Percentiles rank a stretch among this genome's conserved stretches.
Conservation (phyloP, 2,113 vertebrate species). For the Scatophagus argus region DNA sequence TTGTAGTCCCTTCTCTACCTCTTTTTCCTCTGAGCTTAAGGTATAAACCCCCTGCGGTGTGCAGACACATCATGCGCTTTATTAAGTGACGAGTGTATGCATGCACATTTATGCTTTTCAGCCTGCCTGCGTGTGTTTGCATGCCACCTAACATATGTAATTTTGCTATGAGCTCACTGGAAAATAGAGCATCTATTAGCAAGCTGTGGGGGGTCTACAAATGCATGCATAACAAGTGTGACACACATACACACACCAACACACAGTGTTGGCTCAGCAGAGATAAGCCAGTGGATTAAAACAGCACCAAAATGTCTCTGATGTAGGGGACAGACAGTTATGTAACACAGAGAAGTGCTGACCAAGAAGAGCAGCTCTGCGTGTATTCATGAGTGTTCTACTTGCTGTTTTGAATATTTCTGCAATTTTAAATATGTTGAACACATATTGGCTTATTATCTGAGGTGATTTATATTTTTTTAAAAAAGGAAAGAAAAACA, state of each 20-base stretch:
- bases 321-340: slow-evolving; percentile 65
- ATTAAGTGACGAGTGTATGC: neutral
- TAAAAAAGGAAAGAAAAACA: no score
- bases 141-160: slow-evolving; percentile 23
- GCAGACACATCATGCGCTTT: slow-evolving; percentile 5
- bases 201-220: slow-evolving; percentile 41
- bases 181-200: slow-evolving; percentile 49
- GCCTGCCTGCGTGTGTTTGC: slow-evolving; percentile 24
- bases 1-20: neutral
- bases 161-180: slow-evolving; percentile 31
- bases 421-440: neutral
- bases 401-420: slow-evolving; percentile 9
- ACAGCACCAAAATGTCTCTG: slow-evolving; percentile 53
- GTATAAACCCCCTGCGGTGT: neutral
- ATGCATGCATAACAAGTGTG: slow-evolving; percentile 47
- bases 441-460: neutral
- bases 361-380: slow-evolving; percentile 42
- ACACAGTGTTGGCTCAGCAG: slow-evolving; percentile 26
- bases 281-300: slow-evolving; percentile 70
- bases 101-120: neutral
- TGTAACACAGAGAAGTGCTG: slow-evolving; percentile 64
- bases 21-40: neutral
- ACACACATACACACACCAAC: slow-evolving; percentile 17
- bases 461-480: neutral
- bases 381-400: neutral